These are phyloP conservation scores for Calyptomena viridis DNA, from an alignment of 2,113 vertebrate species.

Conservation along the genomic window DNA sequence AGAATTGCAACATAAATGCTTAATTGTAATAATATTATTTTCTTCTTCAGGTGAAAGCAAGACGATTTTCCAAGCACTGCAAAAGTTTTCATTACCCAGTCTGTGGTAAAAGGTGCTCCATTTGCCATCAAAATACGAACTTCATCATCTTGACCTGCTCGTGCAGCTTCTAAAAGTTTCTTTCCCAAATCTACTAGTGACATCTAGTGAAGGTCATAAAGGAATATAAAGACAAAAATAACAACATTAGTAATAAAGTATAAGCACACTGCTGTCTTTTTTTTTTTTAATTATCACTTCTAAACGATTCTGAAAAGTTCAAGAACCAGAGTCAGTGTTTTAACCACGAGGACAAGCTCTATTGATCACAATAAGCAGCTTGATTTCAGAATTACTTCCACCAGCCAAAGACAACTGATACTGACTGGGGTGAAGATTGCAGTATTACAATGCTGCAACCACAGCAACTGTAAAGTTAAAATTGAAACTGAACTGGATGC, in stretches of 20 bases:
- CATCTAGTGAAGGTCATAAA: constrained; percentile 75
- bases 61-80: background rate
- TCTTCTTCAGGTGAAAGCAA: background rate
- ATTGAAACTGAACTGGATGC: background rate
- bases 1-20: background rate
- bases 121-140: constrained; percentile 91
- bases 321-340: background rate
- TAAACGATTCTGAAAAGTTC: background rate
- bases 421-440: background rate
- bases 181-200: constrained; percentile 88
- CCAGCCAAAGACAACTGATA: background rate
- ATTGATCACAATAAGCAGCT: background rate
- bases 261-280: background rate
- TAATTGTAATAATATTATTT: background rate
- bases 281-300: background rate
- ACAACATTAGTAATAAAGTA: background rate
- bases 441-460: background rate
- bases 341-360: background rate
- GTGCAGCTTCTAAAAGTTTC: constrained; percentile 89
- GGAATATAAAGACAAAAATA: background rate
- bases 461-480: background rate
- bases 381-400: background rate
- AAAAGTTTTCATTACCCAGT: constrained; percentile 80
- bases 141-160: constrained; percentile 88
- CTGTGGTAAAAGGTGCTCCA: constrained; percentile 89